These are phyloP conservation scores for Sceloporus tristichus DNA, from an alignment of 2,113 vertebrate species.

Conservation along the genomic window DNA sequence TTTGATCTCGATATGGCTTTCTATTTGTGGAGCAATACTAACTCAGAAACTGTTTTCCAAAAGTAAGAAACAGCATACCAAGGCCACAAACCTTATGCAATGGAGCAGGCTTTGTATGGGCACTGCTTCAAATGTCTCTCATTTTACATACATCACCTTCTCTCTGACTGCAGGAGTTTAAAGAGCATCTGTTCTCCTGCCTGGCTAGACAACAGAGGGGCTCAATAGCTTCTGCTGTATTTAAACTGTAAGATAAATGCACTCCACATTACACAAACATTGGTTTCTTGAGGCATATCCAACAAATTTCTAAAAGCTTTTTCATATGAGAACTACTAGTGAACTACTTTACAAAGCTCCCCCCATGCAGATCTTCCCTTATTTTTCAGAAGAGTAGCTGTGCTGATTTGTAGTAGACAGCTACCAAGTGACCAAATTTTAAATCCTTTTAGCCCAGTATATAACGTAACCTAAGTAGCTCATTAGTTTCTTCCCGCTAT, in stretches of 20 bases:
- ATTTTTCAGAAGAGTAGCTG: background rate
- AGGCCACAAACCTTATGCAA: rapidly evolving
- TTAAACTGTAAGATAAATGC: conserved; percentile 55
- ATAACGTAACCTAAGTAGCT: conserved; percentile 17
- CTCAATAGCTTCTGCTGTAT: background rate
- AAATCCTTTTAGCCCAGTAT: background rate
- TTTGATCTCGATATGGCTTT: background rate
- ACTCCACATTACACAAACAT: conserved; percentile 32
- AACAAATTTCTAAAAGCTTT: conserved; percentile 42
- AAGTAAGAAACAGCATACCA: background rate
- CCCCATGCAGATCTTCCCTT: conserved; percentile 1
- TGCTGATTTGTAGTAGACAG: background rate
- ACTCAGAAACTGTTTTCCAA: background rate
- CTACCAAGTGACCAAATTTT: conserved; percentile 15
- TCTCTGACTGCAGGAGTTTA: rapidly evolving
- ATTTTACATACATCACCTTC: background rate
- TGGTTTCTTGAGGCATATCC: conserved; percentile 47
- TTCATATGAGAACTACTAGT: conserved; percentile 51
- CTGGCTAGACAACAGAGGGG: background rate
- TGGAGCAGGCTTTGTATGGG: rapidly evolving
- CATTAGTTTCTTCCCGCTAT: background rate
- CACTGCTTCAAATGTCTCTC: rapidly evolving
- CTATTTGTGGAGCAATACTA: background rate
- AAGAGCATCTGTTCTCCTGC: background rate
- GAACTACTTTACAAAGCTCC: background rate